phyloP scores from a whole-genome alignment of 2,888 invertebrate genomes.

The Parelbella ahira region DNA sequence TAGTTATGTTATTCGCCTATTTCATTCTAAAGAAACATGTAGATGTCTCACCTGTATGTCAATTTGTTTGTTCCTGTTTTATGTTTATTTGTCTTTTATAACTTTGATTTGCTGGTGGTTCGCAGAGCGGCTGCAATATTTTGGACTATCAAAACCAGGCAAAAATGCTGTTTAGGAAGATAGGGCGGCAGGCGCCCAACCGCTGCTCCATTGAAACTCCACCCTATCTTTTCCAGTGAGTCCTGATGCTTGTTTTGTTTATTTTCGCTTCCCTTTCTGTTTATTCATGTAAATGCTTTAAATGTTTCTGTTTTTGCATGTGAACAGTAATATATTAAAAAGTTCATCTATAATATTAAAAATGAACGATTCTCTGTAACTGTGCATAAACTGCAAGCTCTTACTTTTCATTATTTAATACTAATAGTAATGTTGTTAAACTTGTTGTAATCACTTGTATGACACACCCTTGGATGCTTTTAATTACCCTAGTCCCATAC shows the following conservation, averaged over 20 bases:
- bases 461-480: too few relatives aligned
- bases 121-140: constrained; percentile 94
- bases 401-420: too few relatives aligned
- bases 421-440: too few relatives aligned
- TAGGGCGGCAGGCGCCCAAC: constrained; percentile 93
- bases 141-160: constrained; percentile 99
- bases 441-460: too few relatives aligned
- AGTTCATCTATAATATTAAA: too few relatives aligned
- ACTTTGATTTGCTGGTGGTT: constrained; percentile 67
- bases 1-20: neutral
- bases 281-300: neutral
- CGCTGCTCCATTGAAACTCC: constrained; percentile 98
- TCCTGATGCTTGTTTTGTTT: constrained; percentile 52
- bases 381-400: too few relatives aligned
- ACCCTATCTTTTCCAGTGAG: constrained; percentile 98
- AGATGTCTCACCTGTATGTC: constrained; percentile 1
- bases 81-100: constrained; percentile 39
- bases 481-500: too few relatives aligned
- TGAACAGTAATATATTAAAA: too few relatives aligned
- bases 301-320: too few relatives aligned
- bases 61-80: constrained; percentile 22
- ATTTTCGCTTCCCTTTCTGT: constrained; percentile 33
- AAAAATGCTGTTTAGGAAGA: constrained; percentile 97
- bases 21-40: constrained; percentile 3
- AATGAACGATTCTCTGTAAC: too few relatives aligned